Percentiles rank a stretch among this genome's conserved stretches.
These are phyloP conservation scores for Ophioninae sp. DNA, from an alignment of 2,888 invertebrate genomes.

Conservation along the genomic window DNA sequence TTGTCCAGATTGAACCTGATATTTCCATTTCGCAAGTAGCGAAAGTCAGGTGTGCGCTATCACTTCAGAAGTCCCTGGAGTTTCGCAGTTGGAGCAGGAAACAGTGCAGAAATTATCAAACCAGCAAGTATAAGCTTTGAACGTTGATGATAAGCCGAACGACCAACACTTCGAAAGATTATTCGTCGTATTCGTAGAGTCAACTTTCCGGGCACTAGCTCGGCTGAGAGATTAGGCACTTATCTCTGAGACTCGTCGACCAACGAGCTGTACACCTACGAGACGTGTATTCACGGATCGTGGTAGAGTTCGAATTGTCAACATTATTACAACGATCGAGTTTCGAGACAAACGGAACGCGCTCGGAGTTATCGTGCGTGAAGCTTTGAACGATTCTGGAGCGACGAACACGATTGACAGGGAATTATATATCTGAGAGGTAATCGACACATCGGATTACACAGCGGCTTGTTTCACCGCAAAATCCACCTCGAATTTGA, in stretches of 20 bases:
- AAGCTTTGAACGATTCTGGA: conserved; percentile 21
- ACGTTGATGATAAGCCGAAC: conserved; percentile 45
- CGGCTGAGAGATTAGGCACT: conserved; percentile 52
- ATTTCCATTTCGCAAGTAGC: conserved; percentile 9
- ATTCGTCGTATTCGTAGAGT: conserved; percentile 49
- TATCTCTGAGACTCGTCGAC: conserved; percentile 44
- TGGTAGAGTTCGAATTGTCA: conserved; percentile 68
- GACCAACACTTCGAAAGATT: conserved; percentile 31
- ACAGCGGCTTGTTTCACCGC: conserved; percentile 23
- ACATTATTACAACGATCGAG: conserved; percentile 72
- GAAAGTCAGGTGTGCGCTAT: conserved; percentile 58
- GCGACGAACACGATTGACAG: conserved; percentile 26
- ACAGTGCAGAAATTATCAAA: conserved; percentile 71
- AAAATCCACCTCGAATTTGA: conserved; percentile 40
- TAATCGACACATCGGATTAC: neutral
- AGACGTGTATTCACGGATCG: conserved; percentile 49
- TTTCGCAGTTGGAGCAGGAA: conserved; percentile 67
- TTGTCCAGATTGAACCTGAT: conserved; percentile 1
- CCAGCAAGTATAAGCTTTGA: conserved; percentile 30
- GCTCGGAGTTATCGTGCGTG: neutral
- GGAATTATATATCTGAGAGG: conserved; percentile 3
- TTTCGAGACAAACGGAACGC: conserved; percentile 6
- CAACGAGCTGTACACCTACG: conserved; percentile 25
- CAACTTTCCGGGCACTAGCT: conserved; percentile 54
- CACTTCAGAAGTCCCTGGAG: conserved; percentile 63